Conservation (phyloP, 2,113 vertebrate species). For the Ctenodactylus gundi region DNA sequence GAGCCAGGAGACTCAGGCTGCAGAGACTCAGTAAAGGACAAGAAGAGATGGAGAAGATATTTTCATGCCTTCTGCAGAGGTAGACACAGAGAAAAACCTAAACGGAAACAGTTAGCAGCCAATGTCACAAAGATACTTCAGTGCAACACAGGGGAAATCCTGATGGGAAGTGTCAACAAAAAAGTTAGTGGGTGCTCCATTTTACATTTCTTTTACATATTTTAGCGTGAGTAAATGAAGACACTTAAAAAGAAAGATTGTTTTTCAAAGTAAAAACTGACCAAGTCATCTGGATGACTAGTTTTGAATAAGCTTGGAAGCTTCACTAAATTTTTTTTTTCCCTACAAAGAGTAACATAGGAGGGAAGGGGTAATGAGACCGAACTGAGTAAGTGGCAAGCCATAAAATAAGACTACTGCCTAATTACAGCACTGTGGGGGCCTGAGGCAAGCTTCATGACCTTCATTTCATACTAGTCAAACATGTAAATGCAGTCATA, state of each 20-base stretch:
- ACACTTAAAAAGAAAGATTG: background rate
- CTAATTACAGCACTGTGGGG: too few relatives aligned
- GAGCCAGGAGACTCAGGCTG: background rate
- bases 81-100: background rate
- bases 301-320: background rate
- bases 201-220: background rate
- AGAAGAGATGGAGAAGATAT: background rate
- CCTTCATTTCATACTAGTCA: background rate
- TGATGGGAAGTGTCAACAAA: background rate
- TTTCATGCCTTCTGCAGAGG: background rate
- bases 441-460: background rate
- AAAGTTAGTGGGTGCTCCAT: background rate
- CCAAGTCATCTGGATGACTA: background rate
- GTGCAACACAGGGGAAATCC: background rate
- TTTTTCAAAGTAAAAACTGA: slow-evolving; percentile 13
- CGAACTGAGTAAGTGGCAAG: background rate
- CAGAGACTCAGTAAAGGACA: background rate
- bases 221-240: background rate
- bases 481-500: background rate
- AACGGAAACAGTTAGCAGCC: background rate
- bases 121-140: background rate
- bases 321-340: background rate
- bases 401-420: background rate
- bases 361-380: background rate
- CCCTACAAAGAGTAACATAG: background rate